A percentile compares a stretch with the other conserved stretches of the same genome.
These are phyloP conservation scores for Miichthys miiuy DNA, from an alignment of 2,797 vertebrate species.

Conservation along the genomic window DNA sequence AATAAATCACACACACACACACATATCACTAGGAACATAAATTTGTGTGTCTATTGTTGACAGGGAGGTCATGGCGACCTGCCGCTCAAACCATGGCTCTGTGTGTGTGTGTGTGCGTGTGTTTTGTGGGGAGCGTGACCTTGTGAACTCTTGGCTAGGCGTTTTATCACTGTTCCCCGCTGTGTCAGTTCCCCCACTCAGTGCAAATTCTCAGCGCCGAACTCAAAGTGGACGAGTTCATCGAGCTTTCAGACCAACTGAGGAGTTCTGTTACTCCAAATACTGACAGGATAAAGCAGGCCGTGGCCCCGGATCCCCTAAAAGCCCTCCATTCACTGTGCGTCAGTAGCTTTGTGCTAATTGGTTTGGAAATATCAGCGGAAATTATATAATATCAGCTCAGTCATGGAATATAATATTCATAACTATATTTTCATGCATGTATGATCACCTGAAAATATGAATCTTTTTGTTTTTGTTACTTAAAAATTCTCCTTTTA, in stretches of 20 bases:
- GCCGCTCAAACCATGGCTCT: slow-evolving; percentile 16
- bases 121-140: slow-evolving; percentile 30
- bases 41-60: background rate
- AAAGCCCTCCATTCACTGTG: background rate
- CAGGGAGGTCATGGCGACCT: slow-evolving; percentile 3
- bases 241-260: background rate
- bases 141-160: slow-evolving; percentile 42
- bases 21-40: background rate
- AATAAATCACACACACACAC: slow-evolving; percentile 34
- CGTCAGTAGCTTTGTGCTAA: background rate
- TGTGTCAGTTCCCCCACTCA: slow-evolving; percentile 4
- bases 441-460: too few species aligned
- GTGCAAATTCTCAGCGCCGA: slow-evolving; percentile 13
- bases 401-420: too few species aligned
- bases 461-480: too few species aligned
- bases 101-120: slow-evolving; percentile 21
- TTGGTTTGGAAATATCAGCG: background rate
- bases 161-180: slow-evolving; percentile 13
- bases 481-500: too few species aligned
- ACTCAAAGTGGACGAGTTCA: slow-evolving; percentile 15
- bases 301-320: too few species aligned
- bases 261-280: too few species aligned
- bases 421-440: too few species aligned
- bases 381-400: background rate
- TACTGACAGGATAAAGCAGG: background rate